Evolutionary conservation across 2,113 vertebrate species (phyloP), one percentile per base, ranked within the genome.

Genomic region (Callipepla californica): DNA sequence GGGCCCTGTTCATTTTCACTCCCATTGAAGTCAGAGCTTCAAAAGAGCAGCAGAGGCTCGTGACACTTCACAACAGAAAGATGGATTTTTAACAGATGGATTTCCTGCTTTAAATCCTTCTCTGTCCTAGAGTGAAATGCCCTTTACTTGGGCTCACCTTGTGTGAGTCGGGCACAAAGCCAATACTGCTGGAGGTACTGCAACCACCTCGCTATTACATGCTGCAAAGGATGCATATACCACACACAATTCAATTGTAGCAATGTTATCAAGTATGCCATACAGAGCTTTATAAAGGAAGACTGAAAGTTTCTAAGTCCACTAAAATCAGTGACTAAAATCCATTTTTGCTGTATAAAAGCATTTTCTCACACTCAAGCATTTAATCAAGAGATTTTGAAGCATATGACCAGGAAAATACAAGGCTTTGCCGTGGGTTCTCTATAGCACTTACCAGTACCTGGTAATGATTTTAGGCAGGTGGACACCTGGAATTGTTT

Each of bases 1-100:
- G 32, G 69, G 88, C 74, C 67, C 40, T 42, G 45, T 69, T 80
- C 92, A 47, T 0, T 65, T 67, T 69, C 65, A n/a, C 30, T 84
- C 14, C 68, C 40, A n/a, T 48, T 75, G 55, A 85, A 87, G 79
- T 47, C 57, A 74, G 80, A 61, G 78, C 84, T 91, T 87, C 87
- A 57, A 26, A 92, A 40, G 86, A 84, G 62, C 36, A n/a, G 48
- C 22, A 58, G 68, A 89, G 34, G n/a, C 40, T 73, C 2, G 0
- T 11, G 50, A 38, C 59, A 15, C 80, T 84, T 93, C 76, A 57
- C 90, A 89, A 94, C 80, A 57, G 53, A 91, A 57, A 79, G 57
- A 81, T 3, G 30, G 16, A n/a, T 47, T 92, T 66, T 63, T 85
- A 67, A 72, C 48, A 47, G 22, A 85, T 7, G 32, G 9, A 25